These are phyloP conservation scores for Scomberomorus guttatus DNA, from an alignment of 2,797 vertebrate species.

Conservation along the genomic window DNA sequence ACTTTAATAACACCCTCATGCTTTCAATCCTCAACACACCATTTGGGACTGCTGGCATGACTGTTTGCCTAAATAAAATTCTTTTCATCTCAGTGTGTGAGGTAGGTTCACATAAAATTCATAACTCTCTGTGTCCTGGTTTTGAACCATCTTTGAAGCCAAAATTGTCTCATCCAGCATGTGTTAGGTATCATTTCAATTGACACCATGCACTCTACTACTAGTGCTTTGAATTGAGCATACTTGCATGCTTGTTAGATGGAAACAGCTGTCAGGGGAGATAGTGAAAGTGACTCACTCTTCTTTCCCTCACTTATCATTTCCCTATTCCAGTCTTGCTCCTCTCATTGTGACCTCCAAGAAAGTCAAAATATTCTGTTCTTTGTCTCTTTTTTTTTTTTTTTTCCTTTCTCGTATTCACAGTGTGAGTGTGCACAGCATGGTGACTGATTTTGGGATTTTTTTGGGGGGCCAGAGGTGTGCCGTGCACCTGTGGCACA, in stretches of 20 bases:
- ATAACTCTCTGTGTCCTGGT: constrained; percentile 59
- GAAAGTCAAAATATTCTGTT: constrained; percentile 65
- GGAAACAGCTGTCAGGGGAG: constrained; percentile 81
- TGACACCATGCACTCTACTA: constrained; percentile 73
- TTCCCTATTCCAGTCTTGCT: constrained; percentile 70
- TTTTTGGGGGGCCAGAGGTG: constrained; percentile 45
- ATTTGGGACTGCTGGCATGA: constrained; percentile 37
- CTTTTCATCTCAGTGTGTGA: constrained; percentile 58
- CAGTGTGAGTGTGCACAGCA: constrained; percentile 30
- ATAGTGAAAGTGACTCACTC: constrained; percentile 74
- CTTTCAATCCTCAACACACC: constrained; percentile 62
- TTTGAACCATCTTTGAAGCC: constrained; percentile 76
- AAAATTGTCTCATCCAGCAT: constrained; percentile 73
- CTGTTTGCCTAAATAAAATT: constrained; percentile 51
- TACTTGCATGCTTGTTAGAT: constrained; percentile 81
- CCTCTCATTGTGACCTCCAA: constrained; percentile 72
- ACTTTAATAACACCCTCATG: constrained; percentile 52
- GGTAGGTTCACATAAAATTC: constrained; percentile 51
- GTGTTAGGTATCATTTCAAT: constrained; percentile 79
- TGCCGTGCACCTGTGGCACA: constrained; percentile 52
- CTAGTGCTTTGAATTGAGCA: constrained; percentile 73
- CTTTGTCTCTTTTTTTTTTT: background rate
- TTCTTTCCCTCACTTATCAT: constrained; percentile 62
- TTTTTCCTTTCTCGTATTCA: constrained; percentile 7
- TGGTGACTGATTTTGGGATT: constrained; percentile 40